phyloP scores from a whole-genome alignment of 2,113 vertebrate species.

The Podilymbus podiceps region DNA sequence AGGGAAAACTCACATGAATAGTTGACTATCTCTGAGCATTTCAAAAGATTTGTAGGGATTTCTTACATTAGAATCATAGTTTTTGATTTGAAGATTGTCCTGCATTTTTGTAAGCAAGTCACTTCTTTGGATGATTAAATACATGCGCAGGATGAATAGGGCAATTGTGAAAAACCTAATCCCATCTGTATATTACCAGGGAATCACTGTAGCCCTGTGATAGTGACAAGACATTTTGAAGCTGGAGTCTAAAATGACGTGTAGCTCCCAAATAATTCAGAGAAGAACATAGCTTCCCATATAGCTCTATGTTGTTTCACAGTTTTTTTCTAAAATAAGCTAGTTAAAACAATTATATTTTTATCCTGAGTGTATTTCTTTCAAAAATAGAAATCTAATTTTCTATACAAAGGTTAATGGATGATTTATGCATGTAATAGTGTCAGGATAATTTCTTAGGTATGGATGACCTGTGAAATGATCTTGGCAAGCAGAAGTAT shows the following conservation, averaged over 20 bases:
- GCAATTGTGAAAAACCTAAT: not conserved
- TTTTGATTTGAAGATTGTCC: not conserved
- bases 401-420: not conserved
- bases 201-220: not conserved
- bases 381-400: not conserved
- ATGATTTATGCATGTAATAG: constrained; percentile 10
- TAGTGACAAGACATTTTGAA: not conserved
- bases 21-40: not conserved
- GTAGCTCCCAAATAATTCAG: not conserved
- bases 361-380: not conserved
- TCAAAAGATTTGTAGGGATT: not conserved
- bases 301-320: not conserved
- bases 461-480: not conserved
- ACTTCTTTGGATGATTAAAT: not conserved
- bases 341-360: not conserved
- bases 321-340: not conserved
- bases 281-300: not conserved
- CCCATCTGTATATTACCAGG: not conserved
- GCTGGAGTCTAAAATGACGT: not conserved
- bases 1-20: not conserved
- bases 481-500: not conserved
- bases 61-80: not conserved
- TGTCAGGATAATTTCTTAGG: not conserved
- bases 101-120: not conserved
- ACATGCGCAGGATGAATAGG: not conserved